Evolutionary conservation across 2,888 invertebrate species (phyloP), one percentile per base, ranked within the genome.

Genomic region (Synergus laeviventris): DNA sequence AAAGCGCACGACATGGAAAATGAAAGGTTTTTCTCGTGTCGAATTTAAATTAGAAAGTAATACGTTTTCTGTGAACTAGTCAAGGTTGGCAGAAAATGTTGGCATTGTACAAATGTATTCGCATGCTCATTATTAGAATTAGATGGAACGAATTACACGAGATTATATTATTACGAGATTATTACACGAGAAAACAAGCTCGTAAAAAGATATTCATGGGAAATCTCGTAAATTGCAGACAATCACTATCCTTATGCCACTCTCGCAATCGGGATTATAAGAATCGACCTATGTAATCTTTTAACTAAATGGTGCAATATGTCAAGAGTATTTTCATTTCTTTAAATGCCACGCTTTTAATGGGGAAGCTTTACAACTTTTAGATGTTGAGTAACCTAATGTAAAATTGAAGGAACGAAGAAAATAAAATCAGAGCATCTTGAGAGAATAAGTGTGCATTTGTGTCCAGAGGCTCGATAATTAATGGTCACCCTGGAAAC

Each of bases 201-300:
- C 49, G 31, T 70, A 70, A 70, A 70, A 70, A 70, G 70, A 49
- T 49, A 70, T 70, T 49, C 70, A 70, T 70, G 70, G 45, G 70
- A 70, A 70, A 70, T 49, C 49, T 70, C 45, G 70, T 70, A 70
- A 70, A 70, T 70, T 70, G 70, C 70, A 70, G 49, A 70, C 70
- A 70, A 70, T 70, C 31, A 70, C 70, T 49, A 18, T 49, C 70
- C 31, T 49, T 54, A 70, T 70, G 36, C 70, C 31, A 49, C 16
- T 70, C 49, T 49, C 45, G 66, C 45, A 70, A 70, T 45, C 49
- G 49, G 49, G 49, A 49, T 70, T 70, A 56, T 56, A 70, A 31
- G 31, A 70, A 49, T 70, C 45, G 1, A 36, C 7, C 18, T 16
- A 7, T 70, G 70, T 49, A 70, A 70, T 70, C 49, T 49, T 7